A percentile compares a stretch with the other conserved stretches of the same genome.
These are phyloP conservation scores for Eleginops maclovinus DNA, from an alignment of 2,113 vertebrate genomes.

Conservation along the genomic window DNA sequence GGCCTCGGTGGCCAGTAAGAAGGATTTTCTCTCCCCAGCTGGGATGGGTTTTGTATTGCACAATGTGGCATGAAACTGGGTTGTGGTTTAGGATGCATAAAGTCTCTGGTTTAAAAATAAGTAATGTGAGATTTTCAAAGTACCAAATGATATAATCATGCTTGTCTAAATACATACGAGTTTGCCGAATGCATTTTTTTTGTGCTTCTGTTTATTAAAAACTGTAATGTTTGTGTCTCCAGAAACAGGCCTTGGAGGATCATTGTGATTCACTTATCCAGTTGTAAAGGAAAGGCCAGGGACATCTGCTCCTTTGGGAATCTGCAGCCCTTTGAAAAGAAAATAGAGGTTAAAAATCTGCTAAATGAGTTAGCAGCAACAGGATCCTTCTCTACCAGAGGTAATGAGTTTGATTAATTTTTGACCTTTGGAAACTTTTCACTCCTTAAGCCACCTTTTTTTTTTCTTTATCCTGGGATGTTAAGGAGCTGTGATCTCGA, in stretches of 20 bases:
- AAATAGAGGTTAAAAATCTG: constrained; percentile 76
- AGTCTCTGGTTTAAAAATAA: constrained; percentile 44
- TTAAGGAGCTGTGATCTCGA: constrained; percentile 51
- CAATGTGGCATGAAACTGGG: constrained; percentile 63
- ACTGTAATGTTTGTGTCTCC: constrained; percentile 39
- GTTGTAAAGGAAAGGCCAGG: constrained; percentile 65
- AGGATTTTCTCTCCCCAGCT: constrained; percentile 76
- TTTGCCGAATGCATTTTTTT: constrained; percentile 1
- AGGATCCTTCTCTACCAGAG: constrained; percentile 66
- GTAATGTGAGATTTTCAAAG: constrained; percentile 4
- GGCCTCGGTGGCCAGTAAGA: constrained; percentile 74
- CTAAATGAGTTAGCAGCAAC: constrained; percentile 69
- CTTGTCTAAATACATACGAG: constrained; percentile 10
- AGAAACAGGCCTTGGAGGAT: constrained; percentile 37
- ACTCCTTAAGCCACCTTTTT: constrained; percentile 56
- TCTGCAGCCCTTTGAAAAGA: constrained; percentile 64
- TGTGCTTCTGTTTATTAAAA: constrained; percentile 7
- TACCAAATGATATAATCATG: neutral
- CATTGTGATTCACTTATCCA: constrained; percentile 58
- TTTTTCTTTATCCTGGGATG: constrained; percentile 51
- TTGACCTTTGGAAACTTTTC: constrained; percentile 84
- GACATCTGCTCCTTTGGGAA: constrained; percentile 64
- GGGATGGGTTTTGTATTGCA: constrained; percentile 56
- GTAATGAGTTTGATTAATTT: constrained; percentile 84
- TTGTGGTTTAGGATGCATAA: constrained; percentile 37